These are phyloP conservation scores for Leucophenga varia DNA, from an alignment of 1,140 invertebrate genomes.

Conservation along the genomic window DNA sequence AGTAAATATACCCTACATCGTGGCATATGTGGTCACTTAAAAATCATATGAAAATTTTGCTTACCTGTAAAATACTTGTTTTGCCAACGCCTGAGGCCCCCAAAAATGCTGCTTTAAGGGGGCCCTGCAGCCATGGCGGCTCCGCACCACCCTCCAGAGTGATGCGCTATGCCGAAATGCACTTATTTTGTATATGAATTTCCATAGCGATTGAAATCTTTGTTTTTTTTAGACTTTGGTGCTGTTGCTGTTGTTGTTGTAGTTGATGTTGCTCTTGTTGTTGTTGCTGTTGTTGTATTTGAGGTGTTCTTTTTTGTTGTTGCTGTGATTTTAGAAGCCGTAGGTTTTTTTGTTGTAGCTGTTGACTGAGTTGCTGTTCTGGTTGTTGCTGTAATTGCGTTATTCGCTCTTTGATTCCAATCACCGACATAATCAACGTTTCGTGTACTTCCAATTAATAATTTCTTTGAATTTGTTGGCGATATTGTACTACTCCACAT, in stretches of 20 bases:
- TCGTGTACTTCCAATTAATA: conserved; percentile 52
- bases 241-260: conserved; percentile 16
- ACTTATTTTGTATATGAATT: conserved; percentile 56
- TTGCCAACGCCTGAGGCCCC: conserved; percentile 78
- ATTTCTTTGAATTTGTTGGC: conserved; percentile 55
- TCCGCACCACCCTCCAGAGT: conserved; percentile 57
- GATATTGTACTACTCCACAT: conserved; percentile 56
- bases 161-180: conserved; percentile 57
- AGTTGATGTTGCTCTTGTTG: conserved; percentile 18
- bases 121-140: conserved; percentile 61
- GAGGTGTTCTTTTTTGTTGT: conserved; percentile 9
- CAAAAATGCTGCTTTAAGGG: conserved; percentile 76
- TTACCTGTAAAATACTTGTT: conserved; percentile 78
- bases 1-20: not conserved
- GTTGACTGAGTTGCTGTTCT: conserved; percentile 15
- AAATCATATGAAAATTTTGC: conserved; percentile 12
- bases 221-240: conserved; percentile 42
- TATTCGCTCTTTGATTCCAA: conserved; percentile 15
- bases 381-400: conserved; percentile 30
- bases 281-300: conserved; percentile 11
- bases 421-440: conserved; percentile 57
- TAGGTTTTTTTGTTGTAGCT: conserved; percentile 28
- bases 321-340: conserved; percentile 14
- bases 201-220: conserved; percentile 57
- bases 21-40: too few species aligned